Base-by-base conservation (phyloP, 2,113 vertebrate genomes). In the Carettochelys insculpta region DNA sequence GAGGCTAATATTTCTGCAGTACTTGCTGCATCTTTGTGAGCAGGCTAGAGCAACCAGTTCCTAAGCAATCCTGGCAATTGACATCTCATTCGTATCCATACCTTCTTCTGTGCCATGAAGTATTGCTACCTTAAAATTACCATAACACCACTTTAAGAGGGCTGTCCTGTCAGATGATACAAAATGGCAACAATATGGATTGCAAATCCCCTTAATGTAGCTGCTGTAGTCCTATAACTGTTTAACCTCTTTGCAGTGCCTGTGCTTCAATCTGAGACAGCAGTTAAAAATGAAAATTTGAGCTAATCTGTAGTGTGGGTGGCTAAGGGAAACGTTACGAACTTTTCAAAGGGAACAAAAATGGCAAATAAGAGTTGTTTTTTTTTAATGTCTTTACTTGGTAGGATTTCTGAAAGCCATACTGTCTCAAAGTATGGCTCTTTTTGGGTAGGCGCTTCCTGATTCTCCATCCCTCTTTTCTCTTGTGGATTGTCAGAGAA, bases 201-300 rank as follows among this genome's bases (percentile, higher is more conserved):
- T 1, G 20, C 34, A n/a, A 54, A 31, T 77, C 4, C 20, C 34
- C 79, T 29, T 80, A 27, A 0, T 45, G 38, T 20, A 73, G 38
- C 22, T 73, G 4, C 19, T 83, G 16, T 1, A 1, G 20, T 1
- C 0, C 4, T 5, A 8, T 2, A 14, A 34, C 41, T 4, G 6
- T 25, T 7, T 5, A 14, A n/a, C 48, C 41, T 68, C 34, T 34
- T 31, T 8, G 53, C 38, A 20, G 43, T 43, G 68, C 1, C 53
- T 3, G 25, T 3, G 2, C 5, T 43, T n/a, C n/a, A 13, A 45
- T 41, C 2, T 4, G 29, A 12, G 47, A 43, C 34, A 45, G 53
- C 53, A 53, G 50, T 9, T 3, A 24, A 77, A 84, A 11, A 48
- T 1, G 14, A 19, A 24, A 31, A n/a, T 3, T 1, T 22, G 53